Evolutionary conservation across 1,140 invertebrate species (phyloP).

Genomic region (Lucilia sericata): DNA sequence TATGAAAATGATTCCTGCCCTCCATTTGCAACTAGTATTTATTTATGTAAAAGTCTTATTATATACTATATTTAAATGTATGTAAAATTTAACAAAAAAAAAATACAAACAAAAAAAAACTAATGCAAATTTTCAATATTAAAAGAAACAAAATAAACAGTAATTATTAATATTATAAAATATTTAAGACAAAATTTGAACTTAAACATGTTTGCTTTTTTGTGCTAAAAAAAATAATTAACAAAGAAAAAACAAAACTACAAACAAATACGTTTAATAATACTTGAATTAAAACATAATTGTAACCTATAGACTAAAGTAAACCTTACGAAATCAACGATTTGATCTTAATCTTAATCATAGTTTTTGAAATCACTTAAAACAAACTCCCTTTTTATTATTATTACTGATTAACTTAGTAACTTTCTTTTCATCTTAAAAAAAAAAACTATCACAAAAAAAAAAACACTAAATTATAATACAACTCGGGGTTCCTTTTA

Average conservation of each 20-base stretch:
- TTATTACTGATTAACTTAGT: neutral
- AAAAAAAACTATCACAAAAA: too few species aligned
- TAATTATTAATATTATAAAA: neutral
- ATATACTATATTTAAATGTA: conserved; percentile 52
- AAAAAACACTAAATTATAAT: too few species aligned
- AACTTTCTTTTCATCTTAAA: neutral
- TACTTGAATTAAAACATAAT: neutral
- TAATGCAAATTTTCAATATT: neutral
- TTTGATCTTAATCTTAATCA: conserved; percentile 38
- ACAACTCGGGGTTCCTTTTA: too few species aligned
- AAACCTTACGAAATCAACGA: conserved; percentile 41
- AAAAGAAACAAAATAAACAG: neutral
- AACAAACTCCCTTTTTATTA: neutral
- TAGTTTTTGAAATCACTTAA: neutral
- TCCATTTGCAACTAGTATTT: conserved; percentile 59
- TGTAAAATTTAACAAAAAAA: conserved; percentile 50
- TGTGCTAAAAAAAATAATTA: conserved; percentile 6
- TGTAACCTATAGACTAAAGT: conserved; percentile 41
- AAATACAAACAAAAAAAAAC: conserved; percentile 48
- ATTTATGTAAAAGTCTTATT: conserved; percentile 51
- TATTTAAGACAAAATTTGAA: conserved; percentile 8
- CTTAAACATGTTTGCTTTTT: conserved; percentile 32
- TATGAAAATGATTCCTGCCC: conserved; percentile 66
- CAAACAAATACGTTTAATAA: neutral
- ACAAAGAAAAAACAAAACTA: neutral